Percentiles rank a stretch among this genome's conserved stretches.
Conservation (phyloP, 2,113 vertebrate genomes). For the Panthera uncia region DNA sequence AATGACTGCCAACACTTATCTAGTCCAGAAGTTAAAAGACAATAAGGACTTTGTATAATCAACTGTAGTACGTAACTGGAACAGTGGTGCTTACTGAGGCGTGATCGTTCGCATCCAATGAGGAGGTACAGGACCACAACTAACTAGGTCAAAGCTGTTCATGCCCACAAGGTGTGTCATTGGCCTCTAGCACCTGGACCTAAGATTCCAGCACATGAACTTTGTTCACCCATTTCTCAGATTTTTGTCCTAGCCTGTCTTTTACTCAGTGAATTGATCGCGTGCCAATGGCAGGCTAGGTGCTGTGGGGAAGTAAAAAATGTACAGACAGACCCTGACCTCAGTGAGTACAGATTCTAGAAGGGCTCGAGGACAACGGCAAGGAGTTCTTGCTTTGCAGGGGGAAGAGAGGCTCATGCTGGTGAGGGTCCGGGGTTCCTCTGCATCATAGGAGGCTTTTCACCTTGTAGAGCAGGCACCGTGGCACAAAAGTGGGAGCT, state of each 20-base stretch:
- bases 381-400: background rate
- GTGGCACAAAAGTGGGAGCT: background rate
- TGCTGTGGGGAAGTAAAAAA: background rate
- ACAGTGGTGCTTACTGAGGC: background rate
- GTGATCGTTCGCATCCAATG: fast-evolving
- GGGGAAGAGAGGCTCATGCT: background rate
- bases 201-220: background rate
- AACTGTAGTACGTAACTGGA: background rate
- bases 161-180: fast-evolving
- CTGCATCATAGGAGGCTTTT: background rate
- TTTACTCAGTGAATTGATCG: background rate
- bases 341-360: background rate
- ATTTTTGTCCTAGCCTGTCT: background rate
- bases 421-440: too few species aligned
- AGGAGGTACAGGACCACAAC: background rate
- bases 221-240: background rate
- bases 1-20: background rate
- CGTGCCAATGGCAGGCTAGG: fast-evolving
- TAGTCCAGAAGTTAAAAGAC: background rate
- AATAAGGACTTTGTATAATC: background rate
- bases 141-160: background rate
- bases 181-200: background rate
- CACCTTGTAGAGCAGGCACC: too few species aligned
- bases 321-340: background rate
- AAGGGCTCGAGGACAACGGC: background rate